Base-by-base conservation (phyloP, 2,888 invertebrate genomes). In the Andrena fulva region DNA sequence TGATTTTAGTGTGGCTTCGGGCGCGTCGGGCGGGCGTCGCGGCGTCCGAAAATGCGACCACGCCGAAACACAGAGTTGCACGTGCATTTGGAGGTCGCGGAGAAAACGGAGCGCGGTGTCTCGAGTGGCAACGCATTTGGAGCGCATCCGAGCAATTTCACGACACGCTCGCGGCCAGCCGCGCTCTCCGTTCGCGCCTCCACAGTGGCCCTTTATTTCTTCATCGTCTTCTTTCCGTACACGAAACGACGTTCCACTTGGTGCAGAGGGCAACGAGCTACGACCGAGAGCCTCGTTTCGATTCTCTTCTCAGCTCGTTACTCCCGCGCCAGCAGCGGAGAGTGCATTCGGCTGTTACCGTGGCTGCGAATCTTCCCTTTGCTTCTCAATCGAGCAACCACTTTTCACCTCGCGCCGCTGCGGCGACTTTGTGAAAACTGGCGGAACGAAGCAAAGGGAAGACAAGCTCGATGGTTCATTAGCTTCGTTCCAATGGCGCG, bases 141-240 rank as follows among this genome's bases (percentile, higher is more conserved):
- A 85, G 81, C 87, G 76, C 74, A 77, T 87, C 87, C 78, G 80
- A 74, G 71, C 77, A 80, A 85, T 85, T 87, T 87, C 83, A 83
- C 85, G 81, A 85, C 64, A 75, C 78, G 82, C 59, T 75, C 78
- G 82, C 60, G 73, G 63, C 70, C 7, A 54, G 54, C 54, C 20
- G 2, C 62, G 54, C 5, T 29, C 29, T 3, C 35, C 5, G 10
- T 35, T 2, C 42, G 7, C 24, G 52, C 60, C 27, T 35, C 20
- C 7, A 8, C 50, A 1, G 7, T 27, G 42, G 42, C 5, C 31
- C 7, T n/a, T 1, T 42, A 24, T 56, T 35, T 59, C 56, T 24
- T 59, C 48, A 10, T 12, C 59, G 35, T 48, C 48, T 59, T 64
- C 5, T 29, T 20, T 6, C 35, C 5, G 7, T 35, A 6, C 42